These are phyloP conservation scores for Falco punctatus DNA, from an alignment of 2,113 vertebrate genomes.

Conservation along the genomic window DNA sequence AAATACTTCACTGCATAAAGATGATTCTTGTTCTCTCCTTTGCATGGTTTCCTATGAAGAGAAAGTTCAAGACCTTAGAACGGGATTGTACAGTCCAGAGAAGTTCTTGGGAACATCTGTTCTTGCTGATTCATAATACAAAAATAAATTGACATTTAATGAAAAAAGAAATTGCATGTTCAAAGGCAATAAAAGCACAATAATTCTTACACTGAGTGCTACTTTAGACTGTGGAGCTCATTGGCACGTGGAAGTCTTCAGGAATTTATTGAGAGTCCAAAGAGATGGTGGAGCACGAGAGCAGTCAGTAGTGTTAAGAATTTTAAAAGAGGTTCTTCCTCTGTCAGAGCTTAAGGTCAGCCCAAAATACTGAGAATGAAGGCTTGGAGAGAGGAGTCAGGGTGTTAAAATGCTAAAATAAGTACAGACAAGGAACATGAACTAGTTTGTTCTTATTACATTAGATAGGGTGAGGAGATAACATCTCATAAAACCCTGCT, in stretches of 20 bases:
- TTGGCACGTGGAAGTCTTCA: not conserved
- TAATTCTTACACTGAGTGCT: not conserved
- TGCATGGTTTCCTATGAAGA: not conserved
- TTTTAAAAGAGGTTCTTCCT: conserved; percentile 4
- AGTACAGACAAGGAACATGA: not conserved
- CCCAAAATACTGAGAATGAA: not conserved
- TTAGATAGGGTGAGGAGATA: not conserved
- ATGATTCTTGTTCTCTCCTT: not conserved
- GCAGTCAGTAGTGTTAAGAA: not conserved
- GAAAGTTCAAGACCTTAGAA: not conserved
- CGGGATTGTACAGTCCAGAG: not conserved
- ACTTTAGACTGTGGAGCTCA: not conserved
- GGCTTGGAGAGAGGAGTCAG: not conserved
- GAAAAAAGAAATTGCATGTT: not conserved
- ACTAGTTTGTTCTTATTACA: not conserved
- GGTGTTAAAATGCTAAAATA: not conserved
- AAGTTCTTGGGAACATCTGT: not conserved
- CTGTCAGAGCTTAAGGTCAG: not conserved
- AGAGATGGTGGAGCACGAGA: not conserved
- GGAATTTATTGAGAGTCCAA: not conserved
- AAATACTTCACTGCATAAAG: not conserved
- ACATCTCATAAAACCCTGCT: not conserved
- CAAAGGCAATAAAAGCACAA: not conserved
- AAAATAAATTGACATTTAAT: not conserved
- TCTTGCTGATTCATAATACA: not conserved